Evolutionary conservation across 2,797 vertebrate genomes (phyloP).

Genomic region (Darevskia mixta): DNA sequence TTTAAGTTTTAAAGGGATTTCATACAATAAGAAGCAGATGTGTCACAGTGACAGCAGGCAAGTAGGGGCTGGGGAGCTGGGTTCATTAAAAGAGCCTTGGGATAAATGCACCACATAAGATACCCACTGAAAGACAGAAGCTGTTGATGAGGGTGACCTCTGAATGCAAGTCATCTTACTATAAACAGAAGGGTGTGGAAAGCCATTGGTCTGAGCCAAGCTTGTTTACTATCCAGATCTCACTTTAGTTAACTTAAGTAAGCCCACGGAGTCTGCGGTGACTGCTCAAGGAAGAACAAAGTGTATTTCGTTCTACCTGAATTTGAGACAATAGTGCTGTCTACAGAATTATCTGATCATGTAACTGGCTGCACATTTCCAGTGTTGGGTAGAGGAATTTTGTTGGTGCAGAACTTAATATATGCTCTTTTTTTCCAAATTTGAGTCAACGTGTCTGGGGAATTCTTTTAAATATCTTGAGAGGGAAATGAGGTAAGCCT

Average conservation of each 20-base stretch:
- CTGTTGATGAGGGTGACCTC: constrained; percentile 82
- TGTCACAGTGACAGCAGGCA: constrained; percentile 76
- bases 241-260: constrained; percentile 79
- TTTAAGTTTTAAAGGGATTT: constrained; percentile 37
- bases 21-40: constrained; percentile 74
- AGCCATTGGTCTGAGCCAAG: constrained; percentile 78
- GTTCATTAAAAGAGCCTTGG: constrained; percentile 75
- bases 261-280: constrained; percentile 52
- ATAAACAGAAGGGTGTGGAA: constrained; percentile 84
- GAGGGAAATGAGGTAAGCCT: constrained; percentile 77
- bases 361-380: constrained; percentile 47
- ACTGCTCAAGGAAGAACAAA: constrained; percentile 70
- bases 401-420: constrained; percentile 59
- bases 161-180: constrained; percentile 82
- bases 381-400: constrained; percentile 59
- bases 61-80: constrained; percentile 72
- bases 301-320: constrained; percentile 70
- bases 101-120: constrained; percentile 77
- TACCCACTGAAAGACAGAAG: constrained; percentile 78
- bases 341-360: constrained; percentile 47
- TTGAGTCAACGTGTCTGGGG: constrained; percentile 44
- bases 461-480: constrained; percentile 66
- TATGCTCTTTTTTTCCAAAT: constrained; percentile 50
- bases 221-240: constrained; percentile 79
- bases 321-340: constrained; percentile 62